Conservation (phyloP, 2,888 invertebrate genomes). For the Netelia melanura region DNA sequence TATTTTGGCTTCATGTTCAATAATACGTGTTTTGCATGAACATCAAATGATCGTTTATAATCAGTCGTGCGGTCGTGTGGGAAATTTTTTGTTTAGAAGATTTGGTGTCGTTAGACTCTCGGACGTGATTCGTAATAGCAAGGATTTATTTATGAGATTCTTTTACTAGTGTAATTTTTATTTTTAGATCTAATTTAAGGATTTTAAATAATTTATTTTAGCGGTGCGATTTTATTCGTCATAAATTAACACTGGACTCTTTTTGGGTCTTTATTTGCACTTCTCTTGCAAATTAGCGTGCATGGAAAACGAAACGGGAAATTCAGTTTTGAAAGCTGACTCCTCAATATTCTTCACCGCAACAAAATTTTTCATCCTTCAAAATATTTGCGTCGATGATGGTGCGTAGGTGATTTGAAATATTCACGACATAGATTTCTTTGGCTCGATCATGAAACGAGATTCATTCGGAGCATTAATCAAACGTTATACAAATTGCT, state of each 20-base stretch:
- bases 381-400: conserved; percentile 45
- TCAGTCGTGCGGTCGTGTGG: too few relatives aligned
- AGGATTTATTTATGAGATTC: too few relatives aligned
- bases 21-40: conserved; percentile 56
- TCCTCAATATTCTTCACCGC: conserved; percentile 51
- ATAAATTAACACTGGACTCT: too few relatives aligned
- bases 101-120: too few relatives aligned
- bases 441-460: background rate
- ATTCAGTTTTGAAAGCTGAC: conserved; percentile 23
- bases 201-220: conserved; percentile 5
- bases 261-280: conserved; percentile 5
- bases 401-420: conserved; percentile 48
- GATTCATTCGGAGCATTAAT: background rate
- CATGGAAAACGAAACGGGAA: conserved; percentile 28
- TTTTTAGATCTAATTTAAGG: background rate
- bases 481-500: background rate
- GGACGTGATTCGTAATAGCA: too few relatives aligned
- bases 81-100: too few relatives aligned
- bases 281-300: conserved; percentile 40
- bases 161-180: too few relatives aligned
- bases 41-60: conserved; percentile 14
- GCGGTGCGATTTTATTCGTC: background rate
- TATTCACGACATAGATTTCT: conserved; percentile 15
- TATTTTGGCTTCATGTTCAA: conserved; percentile 19
- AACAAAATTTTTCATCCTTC: conserved; percentile 49